These are phyloP conservation scores for Polypterus senegalus DNA, from an alignment of 2,113 vertebrate genomes.

Conservation along the genomic window DNA sequence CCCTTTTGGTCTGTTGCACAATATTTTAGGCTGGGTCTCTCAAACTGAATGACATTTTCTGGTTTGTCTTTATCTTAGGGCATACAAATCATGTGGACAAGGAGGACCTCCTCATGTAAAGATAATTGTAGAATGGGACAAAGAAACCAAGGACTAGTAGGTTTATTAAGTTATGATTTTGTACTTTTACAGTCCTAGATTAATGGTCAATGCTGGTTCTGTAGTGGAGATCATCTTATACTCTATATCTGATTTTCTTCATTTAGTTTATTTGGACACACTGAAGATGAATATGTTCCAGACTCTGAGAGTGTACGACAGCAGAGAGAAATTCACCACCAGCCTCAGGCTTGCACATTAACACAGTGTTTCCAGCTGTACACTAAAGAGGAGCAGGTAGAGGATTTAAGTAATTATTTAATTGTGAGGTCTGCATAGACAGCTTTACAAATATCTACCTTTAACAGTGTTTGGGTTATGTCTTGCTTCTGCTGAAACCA, in stretches of 20 bases:
- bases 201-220: not conserved
- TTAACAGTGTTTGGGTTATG: too few species aligned
- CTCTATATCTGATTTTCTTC: conserved; percentile 5
- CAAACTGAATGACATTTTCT: not conserved
- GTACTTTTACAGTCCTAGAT: not conserved
- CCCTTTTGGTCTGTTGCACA: too few species aligned
- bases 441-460: too few species aligned
- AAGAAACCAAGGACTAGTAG: conserved; percentile 97
- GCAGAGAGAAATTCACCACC: conserved; percentile 82
- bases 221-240: too few species aligned
- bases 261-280: conserved; percentile 80
- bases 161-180: conserved; percentile 28
- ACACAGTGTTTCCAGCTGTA: conserved; percentile 96
- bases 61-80: conserved; percentile 38
- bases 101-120: conserved; percentile 91
- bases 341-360: conserved; percentile 89
- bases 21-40: too few species aligned
- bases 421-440: too few species aligned
- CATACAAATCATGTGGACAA: conserved; percentile 85
- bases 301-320: conserved; percentile 89
- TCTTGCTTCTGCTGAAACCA: too few species aligned
- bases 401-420: not conserved
- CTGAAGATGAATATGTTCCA: conserved; percentile 89
- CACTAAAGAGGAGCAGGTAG: conserved; percentile 97
- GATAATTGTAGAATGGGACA: conserved; percentile 96